Conservation (phyloP, 2,113 vertebrate genomes). For the Cyanocitta stelleri region DNA sequence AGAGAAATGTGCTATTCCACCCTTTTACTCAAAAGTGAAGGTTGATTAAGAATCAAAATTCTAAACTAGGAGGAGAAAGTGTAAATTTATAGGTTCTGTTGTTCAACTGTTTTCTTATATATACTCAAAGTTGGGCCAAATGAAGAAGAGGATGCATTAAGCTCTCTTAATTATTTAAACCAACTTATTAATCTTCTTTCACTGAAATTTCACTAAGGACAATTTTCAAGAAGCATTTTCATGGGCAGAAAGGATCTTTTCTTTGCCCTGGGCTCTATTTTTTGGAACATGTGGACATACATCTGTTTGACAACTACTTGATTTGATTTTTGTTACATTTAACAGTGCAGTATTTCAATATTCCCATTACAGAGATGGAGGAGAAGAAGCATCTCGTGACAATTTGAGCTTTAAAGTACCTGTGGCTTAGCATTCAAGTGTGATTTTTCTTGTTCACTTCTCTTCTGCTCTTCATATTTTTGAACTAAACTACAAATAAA, state of each 20-base stretch:
- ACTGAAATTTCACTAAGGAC: not conserved
- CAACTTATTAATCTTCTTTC: not conserved
- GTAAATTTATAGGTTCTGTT: not conserved
- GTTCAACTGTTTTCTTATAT: not conserved
- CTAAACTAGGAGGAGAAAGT: not conserved
- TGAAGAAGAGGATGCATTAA: not conserved
- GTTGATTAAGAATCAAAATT: not conserved
- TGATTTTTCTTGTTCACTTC: conserved; percentile 71
- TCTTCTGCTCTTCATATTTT: conserved; percentile 80
- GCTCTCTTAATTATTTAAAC: not conserved
- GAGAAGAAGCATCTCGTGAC: accelerated
- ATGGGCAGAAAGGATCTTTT: not conserved
- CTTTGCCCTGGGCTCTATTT: not conserved
- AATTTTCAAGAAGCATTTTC: not conserved
- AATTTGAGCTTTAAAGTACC: conserved; percentile 67
- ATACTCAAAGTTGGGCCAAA: not conserved
- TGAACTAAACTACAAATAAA: conserved; percentile 82
- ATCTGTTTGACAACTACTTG: not conserved
- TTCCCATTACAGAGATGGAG: not conserved
- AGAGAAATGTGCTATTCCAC: not conserved
- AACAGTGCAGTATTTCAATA: not conserved
- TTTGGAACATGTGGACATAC: not conserved
- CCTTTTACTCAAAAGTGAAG: not conserved
- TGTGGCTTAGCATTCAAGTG: conserved; percentile 83
- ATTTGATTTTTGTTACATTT: not conserved